phyloP scores from a whole-genome alignment of 2,797 vertebrate species.

The Paramormyrops hopkinsi region DNA sequence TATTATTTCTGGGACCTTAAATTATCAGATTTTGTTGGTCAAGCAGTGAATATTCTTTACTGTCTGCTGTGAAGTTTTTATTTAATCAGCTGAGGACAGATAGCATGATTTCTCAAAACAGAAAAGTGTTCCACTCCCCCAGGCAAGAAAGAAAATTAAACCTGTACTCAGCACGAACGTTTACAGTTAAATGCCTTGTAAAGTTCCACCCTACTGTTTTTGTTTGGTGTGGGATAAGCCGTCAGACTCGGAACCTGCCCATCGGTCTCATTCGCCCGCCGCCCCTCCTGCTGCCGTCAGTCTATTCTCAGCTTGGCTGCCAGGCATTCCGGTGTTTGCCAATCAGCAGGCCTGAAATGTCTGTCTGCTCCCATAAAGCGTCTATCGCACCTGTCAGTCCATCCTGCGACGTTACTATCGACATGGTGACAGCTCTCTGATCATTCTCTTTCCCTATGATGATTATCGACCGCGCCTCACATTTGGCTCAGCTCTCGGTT shows the following conservation, averaged over 20 bases:
- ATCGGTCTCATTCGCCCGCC: not conserved
- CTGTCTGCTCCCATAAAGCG: not conserved
- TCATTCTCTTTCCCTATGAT: not conserved
- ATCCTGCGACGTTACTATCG: not conserved
- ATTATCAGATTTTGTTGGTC: not conserved
- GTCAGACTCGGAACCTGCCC: not conserved
- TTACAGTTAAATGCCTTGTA: not conserved
- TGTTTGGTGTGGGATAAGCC: not conserved
- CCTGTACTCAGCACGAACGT: not conserved
- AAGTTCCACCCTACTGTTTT: not conserved
- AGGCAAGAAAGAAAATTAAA: not conserved
- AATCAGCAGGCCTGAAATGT: not conserved
- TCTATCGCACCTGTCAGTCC: not conserved
- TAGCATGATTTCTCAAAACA: not conserved
- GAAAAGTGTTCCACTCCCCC: not conserved
- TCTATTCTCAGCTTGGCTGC: not conserved
- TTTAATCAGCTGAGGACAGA: not conserved
- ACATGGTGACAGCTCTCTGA: not conserved
- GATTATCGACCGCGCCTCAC: not conserved
- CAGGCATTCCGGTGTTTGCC: not conserved
- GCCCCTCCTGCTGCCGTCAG: not conserved
- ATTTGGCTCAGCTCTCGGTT: not conserved
- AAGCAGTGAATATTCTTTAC: not conserved
- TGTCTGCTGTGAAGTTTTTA: not conserved
- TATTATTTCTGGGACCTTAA: not conserved